Evolutionary conservation across 2,888 invertebrate species (phyloP).

Genomic region (Operophtera brumata): DNA sequence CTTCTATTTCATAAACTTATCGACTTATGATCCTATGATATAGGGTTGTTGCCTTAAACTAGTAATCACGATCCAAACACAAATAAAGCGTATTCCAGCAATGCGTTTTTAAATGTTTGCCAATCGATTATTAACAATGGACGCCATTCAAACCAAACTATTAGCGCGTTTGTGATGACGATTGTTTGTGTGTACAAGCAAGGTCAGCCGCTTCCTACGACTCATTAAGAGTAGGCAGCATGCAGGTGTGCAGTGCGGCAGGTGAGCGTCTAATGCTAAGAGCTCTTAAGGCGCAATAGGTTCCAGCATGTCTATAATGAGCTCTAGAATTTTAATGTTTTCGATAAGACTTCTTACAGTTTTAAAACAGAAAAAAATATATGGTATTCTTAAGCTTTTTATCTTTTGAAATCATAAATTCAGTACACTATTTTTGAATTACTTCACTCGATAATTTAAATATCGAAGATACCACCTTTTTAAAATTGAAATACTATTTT

Average conservation of each 20-base stretch:
- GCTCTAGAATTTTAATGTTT: too few species aligned
- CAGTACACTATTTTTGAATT: too few species aligned
- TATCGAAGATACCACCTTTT: too few species aligned
- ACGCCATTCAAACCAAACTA: conserved; percentile 4
- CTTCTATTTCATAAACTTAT: not conserved
- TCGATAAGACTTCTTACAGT: too few species aligned
- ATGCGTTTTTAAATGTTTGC: not conserved
- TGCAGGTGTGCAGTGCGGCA: conserved; percentile 40
- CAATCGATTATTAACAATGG: not conserved
- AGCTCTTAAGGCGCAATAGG: not conserved
- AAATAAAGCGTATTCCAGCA: not conserved
- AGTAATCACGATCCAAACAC: too few species aligned
- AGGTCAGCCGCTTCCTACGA: conserved; percentile 69
- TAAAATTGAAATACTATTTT: too few species aligned
- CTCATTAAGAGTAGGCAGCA: conserved; percentile 39
- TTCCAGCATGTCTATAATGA: too few species aligned
- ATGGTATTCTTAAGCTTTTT: too few species aligned
- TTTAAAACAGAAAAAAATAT: too few species aligned
- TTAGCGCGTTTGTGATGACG: conserved; percentile 24
- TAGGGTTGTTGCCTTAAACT: too few species aligned
- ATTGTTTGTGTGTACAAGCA: conserved; percentile 38
- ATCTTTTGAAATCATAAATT: too few species aligned
- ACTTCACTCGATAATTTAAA: too few species aligned
- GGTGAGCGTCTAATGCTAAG: conserved; percentile 47
- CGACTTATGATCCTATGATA: not conserved